phyloP scores from a whole-genome alignment of 2,797 vertebrate species.

The Pipistrellus nathusii region DNA sequence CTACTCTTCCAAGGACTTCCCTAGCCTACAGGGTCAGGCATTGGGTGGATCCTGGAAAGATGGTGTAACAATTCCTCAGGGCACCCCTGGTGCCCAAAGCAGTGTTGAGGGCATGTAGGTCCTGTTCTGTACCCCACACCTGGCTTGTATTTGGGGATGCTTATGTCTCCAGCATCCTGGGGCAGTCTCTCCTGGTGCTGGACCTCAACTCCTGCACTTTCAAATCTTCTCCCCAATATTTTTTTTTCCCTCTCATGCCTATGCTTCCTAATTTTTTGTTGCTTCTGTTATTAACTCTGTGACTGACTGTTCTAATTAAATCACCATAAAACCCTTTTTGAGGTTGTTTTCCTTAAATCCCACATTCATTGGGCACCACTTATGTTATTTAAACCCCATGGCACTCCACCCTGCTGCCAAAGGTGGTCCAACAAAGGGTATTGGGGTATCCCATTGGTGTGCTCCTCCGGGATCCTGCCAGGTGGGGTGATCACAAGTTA shows the following conservation, averaged over 20 bases:
- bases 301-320: slow-evolving; percentile 56
- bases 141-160: accelerated
- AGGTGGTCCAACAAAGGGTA: neutral
- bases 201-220: neutral
- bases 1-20: accelerated
- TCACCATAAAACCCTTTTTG: neutral
- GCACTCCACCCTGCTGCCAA: neutral
- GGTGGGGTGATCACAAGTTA: accelerated
- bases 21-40: neutral
- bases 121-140: neutral
- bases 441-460: accelerated
- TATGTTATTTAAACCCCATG: neutral
- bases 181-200: neutral
- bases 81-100: neutral
- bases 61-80: neutral
- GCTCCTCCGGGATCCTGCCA: neutral
- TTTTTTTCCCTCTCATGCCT: neutral
- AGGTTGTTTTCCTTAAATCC: slow-evolving; percentile 15
- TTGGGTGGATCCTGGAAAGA: neutral
- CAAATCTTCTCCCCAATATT: neutral
- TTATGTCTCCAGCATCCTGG: neutral
- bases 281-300: slow-evolving; percentile 34
- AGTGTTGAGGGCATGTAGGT: accelerated
- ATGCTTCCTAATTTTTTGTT: neutral
- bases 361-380: neutral